Evolutionary conservation across 2,797 vertebrate genomes (phyloP).

Genomic region (Siniperca undulata): DNA sequence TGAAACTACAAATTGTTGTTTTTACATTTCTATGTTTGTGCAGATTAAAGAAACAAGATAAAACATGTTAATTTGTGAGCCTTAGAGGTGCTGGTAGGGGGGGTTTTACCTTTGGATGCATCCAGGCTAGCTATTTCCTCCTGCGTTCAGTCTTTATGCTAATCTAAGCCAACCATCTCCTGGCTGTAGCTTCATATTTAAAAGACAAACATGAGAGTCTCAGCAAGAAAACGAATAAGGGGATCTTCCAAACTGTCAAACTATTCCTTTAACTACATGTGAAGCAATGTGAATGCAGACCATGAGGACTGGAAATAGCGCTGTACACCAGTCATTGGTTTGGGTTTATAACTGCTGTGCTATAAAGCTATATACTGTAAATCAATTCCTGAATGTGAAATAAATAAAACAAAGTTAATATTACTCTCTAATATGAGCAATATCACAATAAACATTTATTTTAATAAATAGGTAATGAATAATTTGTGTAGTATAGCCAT

Average conservation of each 20-base stretch:
- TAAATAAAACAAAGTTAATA: not conserved
- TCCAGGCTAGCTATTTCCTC: not conserved
- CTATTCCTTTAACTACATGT: not conserved
- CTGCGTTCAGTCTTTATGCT: not conserved
- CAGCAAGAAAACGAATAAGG: not conserved
- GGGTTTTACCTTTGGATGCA: not conserved
- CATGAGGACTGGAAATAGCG: not conserved
- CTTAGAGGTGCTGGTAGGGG: too few relatives aligned
- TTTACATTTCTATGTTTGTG: slow-evolving; percentile 7
- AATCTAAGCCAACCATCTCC: not conserved
- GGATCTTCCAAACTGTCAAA: not conserved
- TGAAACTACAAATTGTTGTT: not conserved
- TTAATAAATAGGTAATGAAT: not conserved
- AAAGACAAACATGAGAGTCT: not conserved
- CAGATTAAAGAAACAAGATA: not conserved
- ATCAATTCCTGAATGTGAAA: not conserved
- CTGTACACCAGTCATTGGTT: not conserved
- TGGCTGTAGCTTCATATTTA: not conserved
- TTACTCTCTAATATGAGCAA: not conserved
- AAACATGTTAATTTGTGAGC: not conserved
- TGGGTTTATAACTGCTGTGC: not conserved
- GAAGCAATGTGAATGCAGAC: not conserved
- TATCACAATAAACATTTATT: not conserved
- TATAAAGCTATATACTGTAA: not conserved
- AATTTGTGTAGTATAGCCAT: not conserved